Base-by-base conservation (phyloP, 2,888 invertebrate species). In the Thereva unica region DNA sequence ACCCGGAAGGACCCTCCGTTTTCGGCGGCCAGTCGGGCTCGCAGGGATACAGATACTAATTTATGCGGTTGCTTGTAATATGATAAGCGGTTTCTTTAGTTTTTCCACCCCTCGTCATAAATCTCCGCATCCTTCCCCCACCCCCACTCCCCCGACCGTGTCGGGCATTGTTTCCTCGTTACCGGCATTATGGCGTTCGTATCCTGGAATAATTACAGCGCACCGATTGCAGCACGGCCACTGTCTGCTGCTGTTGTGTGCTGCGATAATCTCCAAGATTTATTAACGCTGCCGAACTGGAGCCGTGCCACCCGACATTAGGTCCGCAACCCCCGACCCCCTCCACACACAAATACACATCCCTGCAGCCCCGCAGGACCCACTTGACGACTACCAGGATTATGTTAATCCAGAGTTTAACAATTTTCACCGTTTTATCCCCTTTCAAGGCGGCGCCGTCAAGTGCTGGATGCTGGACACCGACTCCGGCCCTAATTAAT, bases 1-100 rank as follows among this genome's bases (percentile, higher is more conserved):
- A 84, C 76, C 87, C 87, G 38, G 85, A 86, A 71, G 85, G 83
- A 69, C 85, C 85, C 8, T 73, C 61, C 74, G 5, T 80, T 79
- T 50, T 64, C 52, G 73, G 73, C 57, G 72, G 75, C 44, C 44
- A 64, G 10, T 8, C 9, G 7, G 44, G 64, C 37, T 53, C 64
- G 37, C 55, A 56, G 34, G 64, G 64, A 52, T 64, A 64, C 44
- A 52, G 53, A 53, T 64, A 64, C 53, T 64, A 64, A 61, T 61
- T 61, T 61, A 61, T 61, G 50, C 45, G 50, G 61, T 50, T 61
- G 50, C 50, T 40, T 40, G 61, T 41, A 50, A 50, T 5, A 50
- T 35, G 61, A 61, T 61, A 61, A 61, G 61, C 61, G 61, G 34
- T 61, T 61, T 61, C 50, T 61, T 61, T 41, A 61, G 50, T 61